phyloP scores from a whole-genome alignment of 2,888 invertebrate genomes.

The Gryllus longicercus region DNA sequence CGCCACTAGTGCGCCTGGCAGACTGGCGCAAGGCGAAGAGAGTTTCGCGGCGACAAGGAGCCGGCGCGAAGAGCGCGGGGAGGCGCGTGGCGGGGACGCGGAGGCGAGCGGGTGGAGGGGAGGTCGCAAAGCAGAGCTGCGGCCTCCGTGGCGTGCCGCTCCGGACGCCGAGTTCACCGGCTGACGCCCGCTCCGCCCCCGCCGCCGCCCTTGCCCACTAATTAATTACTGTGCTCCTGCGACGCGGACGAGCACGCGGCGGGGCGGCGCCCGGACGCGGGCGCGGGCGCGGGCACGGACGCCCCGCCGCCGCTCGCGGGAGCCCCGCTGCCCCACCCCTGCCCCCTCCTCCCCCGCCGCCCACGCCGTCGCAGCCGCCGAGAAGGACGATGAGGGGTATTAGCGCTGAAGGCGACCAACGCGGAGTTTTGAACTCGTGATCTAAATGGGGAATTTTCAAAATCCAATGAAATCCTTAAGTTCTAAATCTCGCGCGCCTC shows the following conservation, averaged over 20 bases:
- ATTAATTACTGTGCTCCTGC: conserved; percentile 1
- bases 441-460: conserved; percentile 17
- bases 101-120: too few species aligned
- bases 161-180: background rate
- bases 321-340: background rate
- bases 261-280: too few species aligned
- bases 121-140: too few species aligned
- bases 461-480: conserved; percentile 8
- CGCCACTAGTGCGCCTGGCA: too few species aligned
- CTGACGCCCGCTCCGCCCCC: background rate
- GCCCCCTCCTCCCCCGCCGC: background rate
- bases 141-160: background rate
- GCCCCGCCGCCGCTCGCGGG: too few species aligned
- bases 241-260: background rate
- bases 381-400: background rate
- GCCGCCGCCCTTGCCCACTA: background rate
- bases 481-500: conserved; percentile 1
- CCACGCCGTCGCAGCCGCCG: background rate
- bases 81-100: too few species aligned
- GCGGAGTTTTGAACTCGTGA: conserved; percentile 17
- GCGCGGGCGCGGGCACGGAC: too few species aligned
- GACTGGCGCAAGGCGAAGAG: too few species aligned
- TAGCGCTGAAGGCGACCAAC: conserved; percentile 17
- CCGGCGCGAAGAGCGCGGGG: too few species aligned
- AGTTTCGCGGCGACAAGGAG: too few species aligned